Evolutionary conservation across 2,888 invertebrate genomes (phyloP).

Genomic region (Dryobota labecula): DNA sequence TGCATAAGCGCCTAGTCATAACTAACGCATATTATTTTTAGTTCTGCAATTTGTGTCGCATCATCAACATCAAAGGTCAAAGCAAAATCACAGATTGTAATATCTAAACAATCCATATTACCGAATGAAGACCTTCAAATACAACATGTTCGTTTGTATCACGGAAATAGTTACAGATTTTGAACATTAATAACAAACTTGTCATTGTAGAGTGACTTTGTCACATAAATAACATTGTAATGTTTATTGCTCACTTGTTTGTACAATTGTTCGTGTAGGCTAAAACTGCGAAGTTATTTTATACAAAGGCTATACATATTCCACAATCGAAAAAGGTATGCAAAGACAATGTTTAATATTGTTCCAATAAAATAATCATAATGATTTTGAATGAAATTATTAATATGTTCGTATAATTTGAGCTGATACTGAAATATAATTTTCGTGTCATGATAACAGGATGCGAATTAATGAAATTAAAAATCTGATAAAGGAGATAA

Average conservation of each 20-base stretch:
- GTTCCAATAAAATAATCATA: slow-evolving; percentile 2
- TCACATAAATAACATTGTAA: slow-evolving; percentile 31
- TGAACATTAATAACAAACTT: slow-evolving; percentile 29
- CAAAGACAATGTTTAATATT: slow-evolving; percentile 14
- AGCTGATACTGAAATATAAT: neutral
- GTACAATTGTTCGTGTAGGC: slow-evolving; percentile 31
- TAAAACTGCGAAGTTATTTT: slow-evolving; percentile 19
- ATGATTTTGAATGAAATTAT: slow-evolving; percentile 2
- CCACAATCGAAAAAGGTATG: slow-evolving; percentile 4
- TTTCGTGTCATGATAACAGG: slow-evolving; percentile 1
- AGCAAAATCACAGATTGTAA: neutral
- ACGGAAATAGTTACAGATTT: slow-evolving; percentile 43
- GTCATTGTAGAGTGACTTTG: slow-evolving; percentile 32
- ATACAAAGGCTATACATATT: neutral
- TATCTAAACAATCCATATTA: neutral
- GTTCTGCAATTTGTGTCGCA: slow-evolving; percentile 6
- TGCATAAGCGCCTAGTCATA: neutral
- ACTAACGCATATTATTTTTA: neutral
- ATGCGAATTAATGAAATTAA: slow-evolving; percentile 2
- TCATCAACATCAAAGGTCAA: slow-evolving; percentile 15
- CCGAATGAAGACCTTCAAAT: slow-evolving; percentile 25
- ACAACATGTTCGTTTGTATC: slow-evolving; percentile 1
- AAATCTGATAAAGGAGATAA: slow-evolving; percentile 16
- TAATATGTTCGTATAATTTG: neutral
- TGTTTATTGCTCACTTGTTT: slow-evolving; percentile 44